Evolutionary conservation across 2,888 invertebrate species (phyloP), one percentile per base, ranked within the genome.

Genomic region (Branchellion lobata): DNA sequence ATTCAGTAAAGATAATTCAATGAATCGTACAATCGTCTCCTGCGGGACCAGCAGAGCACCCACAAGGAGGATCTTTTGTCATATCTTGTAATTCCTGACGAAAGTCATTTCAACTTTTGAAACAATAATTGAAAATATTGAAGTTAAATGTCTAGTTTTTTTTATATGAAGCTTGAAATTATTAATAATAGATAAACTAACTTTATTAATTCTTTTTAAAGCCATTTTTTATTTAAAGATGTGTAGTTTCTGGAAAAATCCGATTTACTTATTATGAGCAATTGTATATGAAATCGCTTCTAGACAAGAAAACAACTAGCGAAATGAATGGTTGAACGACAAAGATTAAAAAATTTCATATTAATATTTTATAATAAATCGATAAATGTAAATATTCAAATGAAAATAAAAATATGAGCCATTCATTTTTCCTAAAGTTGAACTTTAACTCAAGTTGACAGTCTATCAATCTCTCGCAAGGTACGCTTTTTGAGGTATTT

Each of bases 21-120:
- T 27, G 29, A 65, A 36, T 92, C 94, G 93, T 90, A 95, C 95
- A 92, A 90, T 99, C 98, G 91, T 99, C 98, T 89, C 97, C 97
- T 90, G 98, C 97, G 90, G 98, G 98, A 87, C 98, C 98, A 90
- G 98, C 98, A 88, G 96, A 97, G 92, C 98, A 99, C 91, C 98
- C 97, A 91, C 98, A 97, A 90, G 98, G 98, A 89, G 98, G 99
- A 91, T 99, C 99, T 91, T 97, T 93, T 89, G 97, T 97, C 90
- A 99, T 92, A 91, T 99, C 98, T 92, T 97, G 97, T 91, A 99
- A 92, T 92, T 99, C 99, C 96, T 98, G 47, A 24, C 47, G 40
- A 71, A 51, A 57, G 53, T 53, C 24, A 79, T 73, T 69, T 47
- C 40, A 57, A 27, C 21, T 69, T 33, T n/a, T 8, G 51, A 21